Evolutionary conservation across 37 sponge, comb jelly and placozoan species (phyloP).

Genomic region (Tethya wilhelma): DNA sequence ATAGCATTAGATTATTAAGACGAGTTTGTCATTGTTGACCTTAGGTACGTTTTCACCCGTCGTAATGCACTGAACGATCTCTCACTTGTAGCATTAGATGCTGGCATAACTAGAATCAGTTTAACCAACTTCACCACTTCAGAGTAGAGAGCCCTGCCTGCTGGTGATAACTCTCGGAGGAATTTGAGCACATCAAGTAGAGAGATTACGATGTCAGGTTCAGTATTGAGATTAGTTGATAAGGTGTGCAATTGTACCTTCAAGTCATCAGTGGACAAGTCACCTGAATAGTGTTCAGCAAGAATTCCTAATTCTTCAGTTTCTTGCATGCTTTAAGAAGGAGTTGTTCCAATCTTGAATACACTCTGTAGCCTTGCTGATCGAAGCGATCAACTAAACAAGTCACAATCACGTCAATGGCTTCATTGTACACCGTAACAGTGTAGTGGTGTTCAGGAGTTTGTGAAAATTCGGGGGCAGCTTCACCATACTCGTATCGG

Average conservation of each 20-base stretch:
- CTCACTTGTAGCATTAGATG: neutral
- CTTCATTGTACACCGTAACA: slow-evolving; percentile 60
- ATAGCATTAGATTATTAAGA: too few relatives aligned
- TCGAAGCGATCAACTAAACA: slow-evolving; percentile 31
- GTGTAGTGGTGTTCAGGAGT: slow-evolving; percentile 61
- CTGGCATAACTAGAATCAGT: neutral
- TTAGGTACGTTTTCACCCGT: neutral
- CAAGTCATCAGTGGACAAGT: neutral
- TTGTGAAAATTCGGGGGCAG: slow-evolving; percentile 21
- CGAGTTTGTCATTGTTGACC: slow-evolving; percentile 1
- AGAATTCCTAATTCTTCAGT: neutral
- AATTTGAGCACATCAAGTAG: neutral
- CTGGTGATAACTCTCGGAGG: neutral
- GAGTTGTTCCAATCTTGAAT: slow-evolving; percentile 34
- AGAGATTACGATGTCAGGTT: too few relatives aligned
- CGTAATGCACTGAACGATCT: too few relatives aligned
- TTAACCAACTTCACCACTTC: neutral
- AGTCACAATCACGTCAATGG: slow-evolving; percentile 45
- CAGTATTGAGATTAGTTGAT: neutral
- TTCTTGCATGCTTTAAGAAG: slow-evolving; percentile 35
- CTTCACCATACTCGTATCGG: slow-evolving; percentile 31
- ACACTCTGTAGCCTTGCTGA: slow-evolving; percentile 26
- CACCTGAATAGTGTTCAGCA: neutral
- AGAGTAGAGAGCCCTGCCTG: neutral
- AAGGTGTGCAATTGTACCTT: neutral